These are phyloP conservation scores for Metalampra italica DNA, from an alignment of 2,888 invertebrate genomes.

Conservation along the genomic window DNA sequence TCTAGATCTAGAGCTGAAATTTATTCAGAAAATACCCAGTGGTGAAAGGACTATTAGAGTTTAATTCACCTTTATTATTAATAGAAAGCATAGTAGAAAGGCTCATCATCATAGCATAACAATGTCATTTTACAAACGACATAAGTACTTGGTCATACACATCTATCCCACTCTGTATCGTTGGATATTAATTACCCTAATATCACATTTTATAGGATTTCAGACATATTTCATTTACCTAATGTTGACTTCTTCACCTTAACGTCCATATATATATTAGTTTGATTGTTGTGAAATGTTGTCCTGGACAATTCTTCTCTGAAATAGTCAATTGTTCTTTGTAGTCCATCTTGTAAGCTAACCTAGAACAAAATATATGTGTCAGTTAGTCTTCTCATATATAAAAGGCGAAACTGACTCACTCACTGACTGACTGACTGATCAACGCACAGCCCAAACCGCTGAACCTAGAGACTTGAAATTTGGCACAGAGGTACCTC, in stretches of 20 bases:
- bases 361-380: conserved; percentile 69
- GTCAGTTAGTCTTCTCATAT: no score
- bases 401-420: no score
- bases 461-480: no score
- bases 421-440: no score
- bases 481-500: no score
- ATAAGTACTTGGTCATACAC: not conserved
- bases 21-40: no score
- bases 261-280: conserved; percentile 53
- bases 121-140: not conserved
- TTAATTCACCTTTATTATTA: no score
- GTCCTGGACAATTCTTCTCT: conserved; percentile 87
- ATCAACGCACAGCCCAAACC: no score
- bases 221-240: conserved; percentile 16
- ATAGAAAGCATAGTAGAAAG: no score
- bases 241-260: conserved; percentile 52
- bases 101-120: not conserved
- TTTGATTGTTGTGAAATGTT: conserved; percentile 68
- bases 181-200: conserved; percentile 31
- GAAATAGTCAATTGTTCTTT: conserved; percentile 96
- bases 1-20: no score
- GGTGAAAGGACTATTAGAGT: no score
- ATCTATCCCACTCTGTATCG: not conserved
- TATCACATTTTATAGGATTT: conserved; percentile 57
- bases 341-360: conserved; percentile 89